phyloP scores from a whole-genome alignment of 2,888 invertebrate species.

The Cryptus viduatorius region DNA sequence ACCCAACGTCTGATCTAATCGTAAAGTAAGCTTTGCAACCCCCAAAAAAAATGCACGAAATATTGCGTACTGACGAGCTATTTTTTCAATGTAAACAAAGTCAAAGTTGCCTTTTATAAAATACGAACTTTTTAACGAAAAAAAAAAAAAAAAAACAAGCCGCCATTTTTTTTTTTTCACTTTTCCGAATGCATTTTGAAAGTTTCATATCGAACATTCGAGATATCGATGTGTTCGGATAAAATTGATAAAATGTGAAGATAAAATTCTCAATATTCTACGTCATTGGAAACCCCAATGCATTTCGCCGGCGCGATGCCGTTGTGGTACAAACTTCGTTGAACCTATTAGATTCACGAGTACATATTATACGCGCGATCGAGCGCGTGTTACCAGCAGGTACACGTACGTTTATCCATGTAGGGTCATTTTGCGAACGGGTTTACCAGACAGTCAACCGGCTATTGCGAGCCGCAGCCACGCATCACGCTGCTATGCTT shows the following conservation, averaged over 20 bases:
- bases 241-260: not conserved
- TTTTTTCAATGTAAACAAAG: too few relatives aligned
- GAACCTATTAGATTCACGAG: conserved; percentile 8
- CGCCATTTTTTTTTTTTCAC: too few relatives aligned
- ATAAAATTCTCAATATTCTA: not conserved
- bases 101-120: too few relatives aligned
- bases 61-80: too few relatives aligned
- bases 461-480: not conserved
- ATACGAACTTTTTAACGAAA: too few relatives aligned
- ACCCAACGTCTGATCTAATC: too few relatives aligned
- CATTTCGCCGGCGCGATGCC: not conserved
- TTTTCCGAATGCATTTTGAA: not conserved
- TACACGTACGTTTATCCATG: conserved; percentile 34
- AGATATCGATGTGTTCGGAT: not conserved
- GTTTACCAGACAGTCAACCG: conserved; percentile 45
- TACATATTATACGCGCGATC: conserved; percentile 7
- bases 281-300: conserved; percentile 8
- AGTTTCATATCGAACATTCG: not conserved
- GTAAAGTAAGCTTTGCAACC: too few relatives aligned
- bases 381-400: conserved; percentile 33
- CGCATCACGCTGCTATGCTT: conserved; percentile 23
- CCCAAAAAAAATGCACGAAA: too few relatives aligned
- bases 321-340: not conserved
- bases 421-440: conserved; percentile 58
- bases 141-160: too few relatives aligned